Conservation (phyloP, 2,888 invertebrate genomes). For the Campoplex capitator region DNA sequence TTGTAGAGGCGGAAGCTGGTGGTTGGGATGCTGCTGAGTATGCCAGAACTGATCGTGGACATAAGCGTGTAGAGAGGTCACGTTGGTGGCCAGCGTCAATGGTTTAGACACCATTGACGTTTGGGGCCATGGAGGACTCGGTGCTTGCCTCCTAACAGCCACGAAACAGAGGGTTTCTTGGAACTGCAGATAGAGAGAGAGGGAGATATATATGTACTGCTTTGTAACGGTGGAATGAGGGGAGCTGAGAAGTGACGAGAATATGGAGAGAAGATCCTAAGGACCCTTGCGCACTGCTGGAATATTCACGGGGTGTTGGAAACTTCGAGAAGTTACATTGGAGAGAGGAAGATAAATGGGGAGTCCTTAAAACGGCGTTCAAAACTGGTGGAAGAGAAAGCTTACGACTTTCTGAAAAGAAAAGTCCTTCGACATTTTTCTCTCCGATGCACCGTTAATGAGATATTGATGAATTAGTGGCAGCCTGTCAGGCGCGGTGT, state of each 20-base stretch:
- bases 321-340: slow-evolving; percentile 48
- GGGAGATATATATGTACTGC: not conserved
- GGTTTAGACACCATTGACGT: slow-evolving; percentile 27
- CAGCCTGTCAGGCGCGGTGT: not conserved
- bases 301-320: slow-evolving; percentile 47
- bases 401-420: not conserved
- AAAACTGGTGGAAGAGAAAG: not conserved
- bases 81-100: slow-evolving; percentile 32
- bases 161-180: slow-evolving; percentile 12
- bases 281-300: slow-evolving; percentile 39
- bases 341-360: slow-evolving; percentile 22
- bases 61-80: slow-evolving; percentile 5
- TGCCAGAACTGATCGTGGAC: not conserved
- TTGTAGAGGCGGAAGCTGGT: not conserved
- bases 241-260: slow-evolving; percentile 30
- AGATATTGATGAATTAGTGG: not conserved
- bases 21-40: slow-evolving; percentile 10
- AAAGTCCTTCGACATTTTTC: not conserved
- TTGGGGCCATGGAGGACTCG: slow-evolving; percentile 41
- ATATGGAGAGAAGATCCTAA: slow-evolving; percentile 42
- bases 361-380: not conserved
- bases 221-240: not conserved
- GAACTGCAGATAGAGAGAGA: slow-evolving; percentile 1
- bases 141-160: slow-evolving; percentile 30
- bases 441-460: not conserved